Evolutionary conservation across 1,140 invertebrate genomes (phyloP).

Genomic region (Pogonomyrmex californicus): DNA sequence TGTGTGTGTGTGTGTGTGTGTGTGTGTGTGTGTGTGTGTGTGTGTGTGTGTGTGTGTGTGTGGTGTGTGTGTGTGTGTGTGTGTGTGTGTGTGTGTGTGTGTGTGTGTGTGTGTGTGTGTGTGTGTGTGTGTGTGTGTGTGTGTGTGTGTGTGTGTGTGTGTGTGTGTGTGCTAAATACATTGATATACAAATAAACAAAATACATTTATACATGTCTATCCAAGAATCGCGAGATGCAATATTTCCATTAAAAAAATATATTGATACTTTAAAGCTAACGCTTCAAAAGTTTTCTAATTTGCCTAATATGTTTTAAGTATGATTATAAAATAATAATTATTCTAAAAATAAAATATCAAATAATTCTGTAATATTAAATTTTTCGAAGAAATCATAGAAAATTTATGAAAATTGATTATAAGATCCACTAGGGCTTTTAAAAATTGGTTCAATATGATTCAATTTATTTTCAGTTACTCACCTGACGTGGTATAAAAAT

Average conservation of each 20-base stretch:
- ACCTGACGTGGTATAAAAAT: constrained; percentile 98
- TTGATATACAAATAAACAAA: background rate
- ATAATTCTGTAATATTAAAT: constrained; percentile 23
- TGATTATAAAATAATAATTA: background rate
- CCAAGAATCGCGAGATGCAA: background rate
- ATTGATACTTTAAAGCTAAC: background rate
- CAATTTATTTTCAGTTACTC: constrained; percentile 49
- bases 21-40: no score
- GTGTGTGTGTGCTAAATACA: background rate
- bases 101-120: no score
- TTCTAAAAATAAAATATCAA: background rate
- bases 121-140: no score
- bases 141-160: no score
- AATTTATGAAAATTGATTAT: background rate
- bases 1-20: no score
- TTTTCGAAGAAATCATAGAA: background rate
- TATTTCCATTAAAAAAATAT: background rate
- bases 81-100: no score
- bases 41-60: no score
- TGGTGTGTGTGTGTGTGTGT: no score
- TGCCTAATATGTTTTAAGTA: background rate
- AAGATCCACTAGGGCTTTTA: background rate
- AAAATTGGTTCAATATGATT: constrained; percentile 1
- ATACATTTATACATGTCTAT: background rate
- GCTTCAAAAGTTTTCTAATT: background rate